Base-by-base conservation (phyloP, 2,113 vertebrate genomes). In the Daphoenositta chrysoptera region DNA sequence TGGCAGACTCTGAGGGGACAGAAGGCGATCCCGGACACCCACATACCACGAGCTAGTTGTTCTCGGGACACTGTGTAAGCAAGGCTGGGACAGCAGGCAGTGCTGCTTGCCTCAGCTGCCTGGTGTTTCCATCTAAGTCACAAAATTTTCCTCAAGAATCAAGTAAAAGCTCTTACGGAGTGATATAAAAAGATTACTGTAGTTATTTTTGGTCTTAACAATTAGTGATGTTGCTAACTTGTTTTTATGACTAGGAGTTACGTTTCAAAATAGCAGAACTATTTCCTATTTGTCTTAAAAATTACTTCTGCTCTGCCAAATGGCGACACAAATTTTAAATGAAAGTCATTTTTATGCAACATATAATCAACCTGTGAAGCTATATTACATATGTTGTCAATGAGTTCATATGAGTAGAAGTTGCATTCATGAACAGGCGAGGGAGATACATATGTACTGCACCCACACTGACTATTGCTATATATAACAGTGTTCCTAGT, bases 21-120 rank as follows among this genome's bases (percentile, higher is more conserved):
- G 95, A 81, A 91, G 83, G 83, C 90, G 89, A 66, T 93, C 56
- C 72, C 1, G 1, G 89, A 57, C 93, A 56, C 93, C 86, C 69
- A 90, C 89, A 1, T 61, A 60, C n/a, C 1, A 0, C 0, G 1
- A 39, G 21, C 1, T 1, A 37, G 35, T 42, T 66, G 64, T 53
- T 92, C 40, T 75, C 0, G 0, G 28, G 51, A 86, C 2, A 14
- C 88, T 71, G 33, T 9, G 0, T 71, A 76, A 81, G 87, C 61
- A 65, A 47, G 70, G 53, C 91, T 90, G 84, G 87, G 68, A 58
- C 5, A 13, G 72, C 60, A 89, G 85, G 31, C 60, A 26, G 83
- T 50, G 71, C 78, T 6, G 5, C 68, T 18, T 28, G 22, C 68
- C 58, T 87, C 4, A 2, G 58, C 83, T 5, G 44, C 71, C 56